Base-by-base conservation (phyloP, 1,140 invertebrate genomes). In the Parasteatoda tepidariorum region DNA sequence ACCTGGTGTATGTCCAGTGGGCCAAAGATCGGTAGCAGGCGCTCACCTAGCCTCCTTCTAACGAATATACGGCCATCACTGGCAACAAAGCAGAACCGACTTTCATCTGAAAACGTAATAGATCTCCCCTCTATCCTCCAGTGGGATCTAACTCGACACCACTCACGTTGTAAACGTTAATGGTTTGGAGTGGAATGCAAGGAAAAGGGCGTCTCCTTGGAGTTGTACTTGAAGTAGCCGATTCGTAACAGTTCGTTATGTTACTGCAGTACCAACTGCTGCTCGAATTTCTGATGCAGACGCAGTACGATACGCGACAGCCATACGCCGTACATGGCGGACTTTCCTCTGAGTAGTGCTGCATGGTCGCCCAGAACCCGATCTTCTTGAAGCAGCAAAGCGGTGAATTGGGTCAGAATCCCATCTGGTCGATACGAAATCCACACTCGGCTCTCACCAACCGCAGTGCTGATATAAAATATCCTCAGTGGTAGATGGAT, bases 311-410 rank as follows among this genome's bases (percentile, higher is more conserved):
- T 28, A 5, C 61, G 28, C 6, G 5, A 71, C 31, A 68, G 66
- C 26, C 31, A 30, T 30, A 68, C 26, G 66, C 31, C 31, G 66
- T 24, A 68, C 30, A 68, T n/a, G 26, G n/a, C n/a, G n/a, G n/a
- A n/a, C 68, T 71, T 71, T 6, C 68, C 28, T 71, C 54, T 71
- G 30, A 41, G 68, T 71, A 71, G 13, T 71, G n/a, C 38, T 26
- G 26, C 68, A 31, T 71, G 30, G 13, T n/a, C 3, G 5, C 68
- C 22, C 68, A 26, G 68, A 64, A 30, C 22, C 61, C 5, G 61
- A n/a, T n/a, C 3, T 64, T 13, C 24, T 64, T 30, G 38, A 5
- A 6, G 13, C 38, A 41, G 38, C 38, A n/a, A n/a, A n/a, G n/a
- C 38, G 22, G 26, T 31, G 68, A 38, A 6, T 11, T n/a, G 7